Base-by-base conservation (phyloP, 2,888 invertebrate species). In the Tachina lurida region DNA sequence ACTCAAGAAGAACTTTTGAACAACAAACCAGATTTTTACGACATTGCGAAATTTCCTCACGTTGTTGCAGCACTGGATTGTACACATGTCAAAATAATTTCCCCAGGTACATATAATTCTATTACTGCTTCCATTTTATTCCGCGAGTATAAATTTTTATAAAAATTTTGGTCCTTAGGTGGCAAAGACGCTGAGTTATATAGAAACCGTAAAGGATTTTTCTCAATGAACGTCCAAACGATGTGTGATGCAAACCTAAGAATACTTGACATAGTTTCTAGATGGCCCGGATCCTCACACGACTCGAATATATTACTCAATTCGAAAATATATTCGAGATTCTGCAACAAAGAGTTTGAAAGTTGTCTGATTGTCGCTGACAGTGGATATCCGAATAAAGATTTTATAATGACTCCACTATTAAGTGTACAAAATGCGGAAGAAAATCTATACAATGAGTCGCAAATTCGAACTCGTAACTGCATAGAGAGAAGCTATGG, bases 51-150 rank as follows among this genome's bases (percentile, higher is more conserved):
- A 60, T 75, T 74, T 54, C 56, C 67, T 2, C 41, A 79, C 31
- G 85, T 82, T 54, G 70, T 85, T 47, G 82, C 63, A 10, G 77
- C 74, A 60, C 19, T 80, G 65, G 84, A 84, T 19, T 71, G 71
- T 13, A 73, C 73, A 1, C 73, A 73, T 22, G 39, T 58, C 1
- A 31, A 31, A 71, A 58, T 71, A 47, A 31, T n/a, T n/a, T 71
- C 71, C 3, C 71, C 71, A 47, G 71, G 58, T 58, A 31, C 5
- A 10, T 22, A 19, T 4, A 17, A 17, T 5, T 13, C 17, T 10
- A 43, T 22, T 56, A 13, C 4, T 31, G 31, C 5, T 31, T 31
- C 31, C 7, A 31, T 31, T 31, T 31, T 31, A 31, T 31, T 31
- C 31, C 31, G 31, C 7, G 4, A 31, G 2, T 58, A 58, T 31